Conservation (phyloP, 1,140 invertebrate genomes). For the Apis dorsata region DNA sequence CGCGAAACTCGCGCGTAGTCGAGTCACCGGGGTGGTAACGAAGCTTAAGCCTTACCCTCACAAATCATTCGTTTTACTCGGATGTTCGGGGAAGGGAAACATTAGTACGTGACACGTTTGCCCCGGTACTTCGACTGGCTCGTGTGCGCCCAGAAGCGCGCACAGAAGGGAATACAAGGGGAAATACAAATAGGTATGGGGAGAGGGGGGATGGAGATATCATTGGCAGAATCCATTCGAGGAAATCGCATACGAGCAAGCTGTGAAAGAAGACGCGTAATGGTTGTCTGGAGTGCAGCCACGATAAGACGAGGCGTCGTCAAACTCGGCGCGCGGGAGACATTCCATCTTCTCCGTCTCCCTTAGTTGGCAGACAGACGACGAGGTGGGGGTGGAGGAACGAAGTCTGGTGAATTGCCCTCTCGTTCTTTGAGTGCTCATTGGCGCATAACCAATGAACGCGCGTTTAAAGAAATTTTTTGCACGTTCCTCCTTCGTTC, state of each 20-base stretch:
- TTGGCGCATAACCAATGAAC: slow-evolving; percentile 45
- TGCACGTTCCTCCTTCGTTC: slow-evolving; percentile 15
- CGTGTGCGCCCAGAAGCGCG: background rate
- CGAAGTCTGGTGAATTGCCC: slow-evolving; percentile 39
- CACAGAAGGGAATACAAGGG: too few species aligned
- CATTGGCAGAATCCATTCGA: background rate
- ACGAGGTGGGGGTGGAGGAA: background rate
- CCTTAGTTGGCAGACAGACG: slow-evolving; percentile 19
- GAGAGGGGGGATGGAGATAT: background rate
- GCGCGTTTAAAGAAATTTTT: slow-evolving; percentile 44
- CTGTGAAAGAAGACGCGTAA: background rate
- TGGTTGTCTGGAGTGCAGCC: background rate
- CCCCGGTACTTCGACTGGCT: background rate
- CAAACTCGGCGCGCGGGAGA: slow-evolving; percentile 6
- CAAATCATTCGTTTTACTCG: slow-evolving; percentile 68
- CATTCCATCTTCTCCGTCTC: slow-evolving; percentile 15
- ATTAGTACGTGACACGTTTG: slow-evolving; percentile 59
- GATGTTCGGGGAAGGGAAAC: slow-evolving; percentile 30
- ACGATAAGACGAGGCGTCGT: slow-evolving; percentile 24
- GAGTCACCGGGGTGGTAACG: slow-evolving; percentile 57
- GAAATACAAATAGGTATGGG: background rate
- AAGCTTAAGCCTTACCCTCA: slow-evolving; percentile 65
- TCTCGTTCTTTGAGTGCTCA: slow-evolving; percentile 44
- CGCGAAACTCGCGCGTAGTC: slow-evolving; percentile 28
- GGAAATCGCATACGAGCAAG: background rate